phyloP scores from a whole-genome alignment of 2,797 vertebrate species.

The Acrocephalus scirpaceus region DNA sequence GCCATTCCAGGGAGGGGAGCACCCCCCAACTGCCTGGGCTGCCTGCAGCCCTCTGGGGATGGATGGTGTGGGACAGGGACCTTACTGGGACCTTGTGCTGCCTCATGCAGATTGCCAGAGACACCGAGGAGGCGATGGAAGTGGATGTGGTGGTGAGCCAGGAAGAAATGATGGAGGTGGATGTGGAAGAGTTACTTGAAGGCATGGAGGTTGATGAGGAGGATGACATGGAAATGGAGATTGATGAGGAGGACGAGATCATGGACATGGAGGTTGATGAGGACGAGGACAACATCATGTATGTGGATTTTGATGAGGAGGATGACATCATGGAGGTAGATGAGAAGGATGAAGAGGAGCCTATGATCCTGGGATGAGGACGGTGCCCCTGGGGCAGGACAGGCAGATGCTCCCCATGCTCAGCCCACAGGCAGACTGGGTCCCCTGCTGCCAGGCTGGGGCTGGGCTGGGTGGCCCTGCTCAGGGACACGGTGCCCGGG shows the following conservation, averaged over 20 bases:
- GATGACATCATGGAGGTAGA: accelerated
- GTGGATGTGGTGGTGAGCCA: no score
- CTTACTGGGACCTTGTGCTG: neutral
- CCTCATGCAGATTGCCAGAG: neutral
- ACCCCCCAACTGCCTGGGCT: neutral
- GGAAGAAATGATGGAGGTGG: neutral
- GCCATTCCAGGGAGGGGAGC: neutral
- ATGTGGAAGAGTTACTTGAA: neutral
- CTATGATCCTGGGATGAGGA: neutral
- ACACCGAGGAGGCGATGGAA: neutral
- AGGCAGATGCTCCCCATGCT: neutral
- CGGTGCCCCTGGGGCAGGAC: no score
- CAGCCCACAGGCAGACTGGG: neutral
- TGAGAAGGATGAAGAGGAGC: neutral
- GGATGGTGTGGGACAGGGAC: neutral
- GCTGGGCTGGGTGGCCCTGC: no score
- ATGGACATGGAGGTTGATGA: neutral
- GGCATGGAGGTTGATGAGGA: accelerated
- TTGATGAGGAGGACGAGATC: accelerated
- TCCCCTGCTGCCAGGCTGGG: neutral
- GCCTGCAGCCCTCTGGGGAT: neutral
- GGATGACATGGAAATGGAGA: accelerated
- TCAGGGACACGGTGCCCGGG: accelerated
- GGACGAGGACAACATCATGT: no score
- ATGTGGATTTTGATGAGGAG: accelerated